Evolutionary conservation across 1,140 invertebrate genomes (phyloP), one percentile per base, ranked within the genome.

Genomic region (Anastatus disparis): DNA sequence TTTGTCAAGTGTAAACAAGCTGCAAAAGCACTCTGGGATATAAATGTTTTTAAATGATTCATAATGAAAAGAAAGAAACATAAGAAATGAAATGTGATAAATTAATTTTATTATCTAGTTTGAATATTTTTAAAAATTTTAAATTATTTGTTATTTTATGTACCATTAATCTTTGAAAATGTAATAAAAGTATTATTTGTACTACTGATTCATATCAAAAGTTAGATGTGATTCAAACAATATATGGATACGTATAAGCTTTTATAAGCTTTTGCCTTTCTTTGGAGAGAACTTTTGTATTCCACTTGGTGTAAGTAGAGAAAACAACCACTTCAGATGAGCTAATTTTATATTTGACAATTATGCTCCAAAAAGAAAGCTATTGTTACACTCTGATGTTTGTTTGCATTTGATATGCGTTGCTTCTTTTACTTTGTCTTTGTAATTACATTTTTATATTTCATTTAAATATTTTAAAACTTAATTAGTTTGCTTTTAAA

Each of bases 271-370:
- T 52, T 15, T 58, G 55, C 31, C 20, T 40, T 6, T 40, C 35
- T 58, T 40, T 8, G 20, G 55, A 13, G 20, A 58, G 10, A 7
- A 58, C 20, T 20, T 58, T 58, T 58, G 20, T 58, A 12, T 40
- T 58, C 35, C 35, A 58, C 55, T 58, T 58, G 35, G 13, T 40
- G 31, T 12, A 40, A n/a, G n/a, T 22, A 59, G 10, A 59, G 26
- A 63, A 8, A 46, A 24, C 40, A 46, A 29, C 40, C 10, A 48
- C 27, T 50, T 63, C 22, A 27, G 52, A 65, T 65, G 70, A 35
- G 56, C 40, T 72, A 35, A 35, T 55, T 67, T 59, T 66, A 55
- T 22, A n/a, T 61, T 52, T 31, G 13, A 53, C 50, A 63, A 56
- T 42, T 52, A 38, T 50, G 17, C 3, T 26, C 15, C 17, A 29